Evolutionary conservation across 2,888 invertebrate genomes (phyloP), one percentile per base, ranked within the genome.

Genomic region (Entomobrya multifasciata): DNA sequence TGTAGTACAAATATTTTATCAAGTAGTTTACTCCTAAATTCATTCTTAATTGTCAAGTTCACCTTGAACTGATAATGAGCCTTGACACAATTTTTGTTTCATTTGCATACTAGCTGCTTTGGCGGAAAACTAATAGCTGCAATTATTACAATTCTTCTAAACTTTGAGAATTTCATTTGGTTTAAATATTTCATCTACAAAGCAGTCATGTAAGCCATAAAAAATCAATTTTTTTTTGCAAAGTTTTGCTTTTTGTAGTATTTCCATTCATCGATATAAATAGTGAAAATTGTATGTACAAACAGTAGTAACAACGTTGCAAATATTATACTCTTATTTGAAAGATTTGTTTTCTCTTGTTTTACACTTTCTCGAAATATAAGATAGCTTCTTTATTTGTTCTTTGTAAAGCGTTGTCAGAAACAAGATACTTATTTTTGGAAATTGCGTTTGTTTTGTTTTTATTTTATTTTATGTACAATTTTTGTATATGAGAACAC

Each of bases 401-500:
- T 74, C 22, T 81, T 15, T 81, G 65, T 52, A 67, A 78, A 81
- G 70, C 70, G 57, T 70, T 41, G 81, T 72, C 81, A 81, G 72
- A 81, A 81, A 72, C 82, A 76, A 60, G 72, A 76, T 36, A 36
- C 36, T 36, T 10, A 6, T 17, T 65, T 36, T 62, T 60, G 60
- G 44, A 76, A 60, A 74, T 70, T 83, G 41, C 20, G 20, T 57
- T 22, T 20, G 22, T n/a, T 22, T 15, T 47, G 20, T 25, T 17
- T 67, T 15, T 36, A 17, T 41, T 41, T 25, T 8, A 20, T 20
- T 20, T n/a, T 67, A 67, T 44, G 65, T 36, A 65, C 25, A n/a
- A n/a, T n/a, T n/a, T 6, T 67, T 30, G 25, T 30, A 41, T 77
- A 55, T 65, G 80, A 74, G 86, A 87, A 87, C 86, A 87, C 86